Percentiles rank a stretch among this genome's conserved stretches.
These are phyloP conservation scores for Phrynocephalus versicolor DNA, from an alignment of 2,113 vertebrate genomes.

Conservation along the genomic window DNA sequence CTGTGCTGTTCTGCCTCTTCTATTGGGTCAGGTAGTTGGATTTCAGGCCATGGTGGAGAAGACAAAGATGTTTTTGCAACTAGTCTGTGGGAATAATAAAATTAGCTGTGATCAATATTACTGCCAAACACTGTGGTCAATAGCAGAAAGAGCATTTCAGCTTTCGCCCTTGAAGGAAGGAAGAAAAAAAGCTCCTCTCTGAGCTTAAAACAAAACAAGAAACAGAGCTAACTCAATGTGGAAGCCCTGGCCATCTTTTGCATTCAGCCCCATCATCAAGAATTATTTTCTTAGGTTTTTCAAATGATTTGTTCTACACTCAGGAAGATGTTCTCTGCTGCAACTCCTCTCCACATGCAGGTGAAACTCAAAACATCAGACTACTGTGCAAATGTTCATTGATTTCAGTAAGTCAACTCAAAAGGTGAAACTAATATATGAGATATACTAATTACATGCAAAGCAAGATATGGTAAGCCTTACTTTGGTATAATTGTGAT, in stretches of 20 bases:
- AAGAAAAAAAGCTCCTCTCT: background rate
- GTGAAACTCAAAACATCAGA: too few relatives aligned
- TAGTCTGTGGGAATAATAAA: constrained; percentile 59
- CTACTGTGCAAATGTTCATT: too few relatives aligned
- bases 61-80: constrained; percentile 81
- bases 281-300: background rate
- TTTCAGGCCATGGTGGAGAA: constrained; percentile 81
- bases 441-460: too few relatives aligned
- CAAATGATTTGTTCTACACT: background rate
- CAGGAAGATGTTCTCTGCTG: background rate
- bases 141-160: background rate
- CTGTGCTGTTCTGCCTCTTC: constrained; percentile 75
- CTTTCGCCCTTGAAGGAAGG: background rate
- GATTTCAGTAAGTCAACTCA: too few relatives aligned
- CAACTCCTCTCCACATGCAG: too few relatives aligned
- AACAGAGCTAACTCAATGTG: background rate
- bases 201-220: background rate
- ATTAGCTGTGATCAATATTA: background rate
- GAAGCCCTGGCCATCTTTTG: background rate
- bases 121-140: background rate
- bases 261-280: background rate
- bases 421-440: too few relatives aligned
- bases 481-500: too few relatives aligned
- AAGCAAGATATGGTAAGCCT: too few relatives aligned
- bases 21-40: constrained; percentile 70